Percentiles rank a stretch among this genome's conserved stretches.
These are phyloP conservation scores for Torymus tubicola DNA, from an alignment of 2,888 invertebrate species.

Conservation along the genomic window DNA sequence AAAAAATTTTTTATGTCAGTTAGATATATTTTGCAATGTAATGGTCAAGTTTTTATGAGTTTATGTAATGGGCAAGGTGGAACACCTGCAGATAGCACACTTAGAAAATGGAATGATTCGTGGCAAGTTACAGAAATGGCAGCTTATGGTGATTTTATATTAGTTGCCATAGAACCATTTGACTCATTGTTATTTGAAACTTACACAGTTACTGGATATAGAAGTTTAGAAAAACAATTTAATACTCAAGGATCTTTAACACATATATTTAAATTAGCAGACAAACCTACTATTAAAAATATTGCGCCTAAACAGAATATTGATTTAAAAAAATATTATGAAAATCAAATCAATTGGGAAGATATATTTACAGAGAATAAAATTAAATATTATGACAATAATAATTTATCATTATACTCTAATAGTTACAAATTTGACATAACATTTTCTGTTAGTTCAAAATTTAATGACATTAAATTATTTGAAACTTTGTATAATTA, in stretches of 20 bases:
- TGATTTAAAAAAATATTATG: slow-evolving; percentile 52
- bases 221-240: slow-evolving; percentile 74
- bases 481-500: slow-evolving; percentile 69
- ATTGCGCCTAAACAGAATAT: slow-evolving; percentile 60
- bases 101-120: slow-evolving; percentile 77
- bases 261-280: slow-evolving; percentile 68
- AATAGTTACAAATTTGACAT: slow-evolving; percentile 71
- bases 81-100: slow-evolving; percentile 74
- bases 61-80: slow-evolving; percentile 80
- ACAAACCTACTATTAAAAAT: slow-evolving; percentile 58
- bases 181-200: slow-evolving; percentile 68
- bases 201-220: slow-evolving; percentile 77
- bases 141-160: slow-evolving; percentile 76
- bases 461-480: slow-evolving; percentile 65
- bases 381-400: slow-evolving; percentile 1
- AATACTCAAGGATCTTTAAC: slow-evolving; percentile 70
- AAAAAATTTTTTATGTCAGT: slow-evolving; percentile 77
- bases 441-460: slow-evolving; percentile 64
- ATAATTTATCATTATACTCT: slow-evolving; percentile 60
- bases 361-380: slow-evolving; percentile 49
- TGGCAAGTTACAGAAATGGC: slow-evolving; percentile 80
- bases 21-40: slow-evolving; percentile 71
- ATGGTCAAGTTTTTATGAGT: slow-evolving; percentile 75
- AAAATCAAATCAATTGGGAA: slow-evolving; percentile 60
- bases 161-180: slow-evolving; percentile 75